These are phyloP conservation scores for Caenorhabditis tropicalis DNA, from an alignment of 1,140 invertebrate species.

Conservation along the genomic window DNA sequence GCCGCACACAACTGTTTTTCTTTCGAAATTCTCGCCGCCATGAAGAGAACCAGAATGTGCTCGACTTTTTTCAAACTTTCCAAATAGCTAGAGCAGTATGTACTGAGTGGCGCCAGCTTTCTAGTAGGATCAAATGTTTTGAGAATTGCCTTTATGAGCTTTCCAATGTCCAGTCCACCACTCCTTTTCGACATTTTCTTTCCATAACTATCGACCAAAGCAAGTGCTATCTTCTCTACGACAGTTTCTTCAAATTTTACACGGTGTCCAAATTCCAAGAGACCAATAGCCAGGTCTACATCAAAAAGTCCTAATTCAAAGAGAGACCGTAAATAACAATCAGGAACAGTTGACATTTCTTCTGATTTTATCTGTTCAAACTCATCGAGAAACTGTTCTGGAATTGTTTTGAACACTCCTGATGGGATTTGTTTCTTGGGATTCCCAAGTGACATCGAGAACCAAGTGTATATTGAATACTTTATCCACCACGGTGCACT, in stretches of 20 bases:
- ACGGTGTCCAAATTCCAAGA: neutral
- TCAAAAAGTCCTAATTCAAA: constrained; percentile 18
- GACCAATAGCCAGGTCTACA: neutral
- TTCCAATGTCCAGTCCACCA: neutral
- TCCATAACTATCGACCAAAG: constrained; percentile 21
- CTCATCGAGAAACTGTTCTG: neutral
- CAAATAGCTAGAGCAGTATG: neutral
- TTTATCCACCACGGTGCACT: constrained; percentile 1
- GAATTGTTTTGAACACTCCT: neutral
- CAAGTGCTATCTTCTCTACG: neutral
- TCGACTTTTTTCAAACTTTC: neutral
- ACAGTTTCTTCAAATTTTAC: neutral
- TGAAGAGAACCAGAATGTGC: constrained; percentile 15
- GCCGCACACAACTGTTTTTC: neutral
- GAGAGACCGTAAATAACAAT: neutral
- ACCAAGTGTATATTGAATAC: neutral
- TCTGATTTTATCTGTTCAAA: constrained; percentile 8
- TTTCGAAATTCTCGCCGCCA: neutral
- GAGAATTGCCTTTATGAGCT: neutral
- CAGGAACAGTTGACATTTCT: neutral
- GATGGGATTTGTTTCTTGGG: constrained; percentile 4
- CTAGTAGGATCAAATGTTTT: neutral
- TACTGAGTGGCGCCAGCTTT: neutral
- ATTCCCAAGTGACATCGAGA: neutral
- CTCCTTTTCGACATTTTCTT: neutral